These are phyloP conservation scores for Microctonus brassicae DNA, from an alignment of 2,888 invertebrate species.

Conservation along the genomic window DNA sequence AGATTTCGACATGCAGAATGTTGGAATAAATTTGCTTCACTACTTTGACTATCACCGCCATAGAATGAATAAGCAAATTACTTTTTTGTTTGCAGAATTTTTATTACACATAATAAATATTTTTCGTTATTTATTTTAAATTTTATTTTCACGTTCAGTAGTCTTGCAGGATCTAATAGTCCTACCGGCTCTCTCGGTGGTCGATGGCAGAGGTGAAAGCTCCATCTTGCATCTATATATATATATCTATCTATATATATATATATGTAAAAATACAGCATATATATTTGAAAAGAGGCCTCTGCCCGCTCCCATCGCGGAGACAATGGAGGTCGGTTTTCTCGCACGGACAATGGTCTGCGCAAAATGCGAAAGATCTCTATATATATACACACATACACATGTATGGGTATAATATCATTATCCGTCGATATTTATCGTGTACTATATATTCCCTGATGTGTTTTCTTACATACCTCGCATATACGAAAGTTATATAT, in stretches of 20 bases:
- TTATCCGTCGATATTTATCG: slow-evolving; percentile 50
- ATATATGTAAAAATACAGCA: neutral
- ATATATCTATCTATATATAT: slow-evolving; percentile 30
- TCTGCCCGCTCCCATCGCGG: slow-evolving; percentile 28
- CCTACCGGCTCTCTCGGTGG: neutral
- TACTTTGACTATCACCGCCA: slow-evolving; percentile 34
- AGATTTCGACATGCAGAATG: neutral
- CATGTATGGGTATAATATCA: slow-evolving; percentile 50
- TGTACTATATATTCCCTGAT: slow-evolving; percentile 37
- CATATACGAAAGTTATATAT: slow-evolving; percentile 29
- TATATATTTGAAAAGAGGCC: slow-evolving; percentile 13
- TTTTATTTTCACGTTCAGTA: neutral
- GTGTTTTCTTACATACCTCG: neutral
- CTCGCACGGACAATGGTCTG: slow-evolving; percentile 48
- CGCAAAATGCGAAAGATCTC: slow-evolving; percentile 31
- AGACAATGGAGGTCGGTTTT: slow-evolving; percentile 49
- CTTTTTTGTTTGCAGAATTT: slow-evolving; percentile 8
- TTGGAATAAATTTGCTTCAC: neutral
- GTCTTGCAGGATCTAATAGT: neutral
- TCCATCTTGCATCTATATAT: slow-evolving; percentile 34
- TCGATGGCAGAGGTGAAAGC: slow-evolving; percentile 43
- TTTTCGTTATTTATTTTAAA: neutral
- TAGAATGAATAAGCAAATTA: neutral
- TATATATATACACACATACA: slow-evolving; percentile 31
- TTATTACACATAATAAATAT: no score